Conservation (phyloP, 2,888 invertebrate species). For the Acleris emargana region DNA sequence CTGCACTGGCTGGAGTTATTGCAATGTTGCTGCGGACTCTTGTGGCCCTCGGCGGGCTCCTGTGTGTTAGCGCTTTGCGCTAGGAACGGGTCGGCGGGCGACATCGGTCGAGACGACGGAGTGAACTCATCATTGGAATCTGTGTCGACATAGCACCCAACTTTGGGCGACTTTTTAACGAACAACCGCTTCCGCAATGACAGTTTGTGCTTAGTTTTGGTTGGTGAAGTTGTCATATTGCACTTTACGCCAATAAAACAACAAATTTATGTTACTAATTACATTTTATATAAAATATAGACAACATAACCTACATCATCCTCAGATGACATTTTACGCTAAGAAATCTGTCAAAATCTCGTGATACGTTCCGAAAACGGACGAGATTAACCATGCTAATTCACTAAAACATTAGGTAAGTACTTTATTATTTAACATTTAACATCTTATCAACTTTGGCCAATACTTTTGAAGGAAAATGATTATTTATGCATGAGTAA, state of each 20-base stretch:
- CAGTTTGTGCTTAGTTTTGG: constrained; percentile 76
- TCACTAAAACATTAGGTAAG: neutral
- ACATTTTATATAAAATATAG: constrained; percentile 76
- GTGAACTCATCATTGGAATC: constrained; percentile 76
- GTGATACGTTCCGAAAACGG: constrained; percentile 36
- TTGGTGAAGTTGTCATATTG: constrained; percentile 80
- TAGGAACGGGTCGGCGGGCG: constrained; percentile 77
- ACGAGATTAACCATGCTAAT: neutral
- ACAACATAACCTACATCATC: constrained; percentile 73
- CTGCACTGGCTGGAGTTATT: constrained; percentile 53
- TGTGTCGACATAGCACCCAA: constrained; percentile 79
- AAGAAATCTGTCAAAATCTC: constrained; percentile 48
- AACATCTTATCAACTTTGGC: neutral
- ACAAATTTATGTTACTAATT: constrained; percentile 77
- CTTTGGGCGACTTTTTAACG: constrained; percentile 81
- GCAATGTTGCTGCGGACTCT: constrained; percentile 54
- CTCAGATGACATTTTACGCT: constrained; percentile 60
- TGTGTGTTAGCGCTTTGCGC: constrained; percentile 64
- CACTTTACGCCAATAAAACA: constrained; percentile 64
- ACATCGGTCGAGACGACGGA: constrained; percentile 75
- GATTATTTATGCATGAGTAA: neutral
- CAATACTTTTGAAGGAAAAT: neutral
- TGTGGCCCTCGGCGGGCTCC: constrained; percentile 54
- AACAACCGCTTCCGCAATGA: constrained; percentile 78
- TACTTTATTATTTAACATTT: too few species aligned